Evolutionary conservation across 2,113 vertebrate species (phyloP), one percentile per base, ranked within the genome.

Genomic region (Neoarius graeffei): DNA sequence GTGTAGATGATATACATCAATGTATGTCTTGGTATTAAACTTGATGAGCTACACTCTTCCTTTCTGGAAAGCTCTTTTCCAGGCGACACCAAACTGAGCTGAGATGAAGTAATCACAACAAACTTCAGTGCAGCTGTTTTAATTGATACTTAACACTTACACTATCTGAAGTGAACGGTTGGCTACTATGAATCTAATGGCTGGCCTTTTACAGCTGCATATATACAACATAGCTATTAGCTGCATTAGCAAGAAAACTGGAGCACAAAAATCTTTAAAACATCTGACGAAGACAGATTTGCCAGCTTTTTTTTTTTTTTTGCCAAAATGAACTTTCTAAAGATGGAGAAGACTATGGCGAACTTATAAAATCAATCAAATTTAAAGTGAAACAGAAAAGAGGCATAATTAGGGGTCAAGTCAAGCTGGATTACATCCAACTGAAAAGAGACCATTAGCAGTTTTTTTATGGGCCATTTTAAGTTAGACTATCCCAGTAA

Each of bases 11-110:
- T 81, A 23, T 50, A 3, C 52, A 86, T 77, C 81, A 77, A 71
- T 27, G 79, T 54, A 48, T 48, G 19, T 62, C 35, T 62, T 25
- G 0, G 15, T 56, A 56, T 14, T 67, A 82, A 89, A 80, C 59
- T 86, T 87, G 89, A 83, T 30, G 57, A 89, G 76, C 76, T 64
- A 86, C 23, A 67, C n/a, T 10, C 82, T 87, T 80, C 73, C 52
- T 91, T 91, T 77, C 90, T 87, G 82, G 88, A 92, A 93, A 71
- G 76, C n/a, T 6, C 69, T 86, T 60, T 89, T 69, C 64, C 30
- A 23, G 59, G 23, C 57, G 57, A 89, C 82, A 25, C 67, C 64
- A 30, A 80, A 67, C 56, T 56, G 10, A 59, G 77, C 67, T 42
- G 89, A 25, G 71, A 85, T 89, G 60, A 89, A 89, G 85, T 90